phyloP scores from a whole-genome alignment of 2,888 invertebrate genomes.

The Gortyna flavago region DNA sequence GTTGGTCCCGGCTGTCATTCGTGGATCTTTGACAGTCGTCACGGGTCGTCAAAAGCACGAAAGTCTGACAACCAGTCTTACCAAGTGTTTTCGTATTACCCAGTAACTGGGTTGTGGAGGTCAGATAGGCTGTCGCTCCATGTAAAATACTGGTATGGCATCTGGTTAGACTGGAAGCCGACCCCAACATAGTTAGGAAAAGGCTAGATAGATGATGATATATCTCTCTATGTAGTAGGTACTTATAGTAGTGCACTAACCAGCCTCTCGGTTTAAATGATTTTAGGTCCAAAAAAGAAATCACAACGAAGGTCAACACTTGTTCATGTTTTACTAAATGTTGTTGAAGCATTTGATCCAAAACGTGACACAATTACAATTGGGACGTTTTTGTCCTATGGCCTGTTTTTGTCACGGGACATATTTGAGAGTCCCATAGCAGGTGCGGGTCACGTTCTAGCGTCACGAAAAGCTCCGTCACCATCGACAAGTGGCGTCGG shows the following conservation, averaged over 20 bases:
- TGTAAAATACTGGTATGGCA: too few relatives aligned
- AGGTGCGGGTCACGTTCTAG: slow-evolving; percentile 79
- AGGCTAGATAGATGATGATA: too few relatives aligned
- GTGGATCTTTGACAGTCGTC: too few relatives aligned
- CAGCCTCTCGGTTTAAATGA: not conserved
- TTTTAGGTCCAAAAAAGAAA: slow-evolving; percentile 39
- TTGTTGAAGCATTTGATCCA: slow-evolving; percentile 45
- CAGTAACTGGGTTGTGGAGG: too few relatives aligned
- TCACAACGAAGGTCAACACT: slow-evolving; percentile 42
- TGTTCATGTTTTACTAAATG: slow-evolving; percentile 46
- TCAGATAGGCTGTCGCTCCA: too few relatives aligned
- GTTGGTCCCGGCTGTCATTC: too few relatives aligned
- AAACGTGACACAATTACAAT: slow-evolving; percentile 70
- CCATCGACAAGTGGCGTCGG: slow-evolving; percentile 69
- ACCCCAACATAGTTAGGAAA: too few relatives aligned
- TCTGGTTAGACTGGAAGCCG: too few relatives aligned
- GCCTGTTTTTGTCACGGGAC: slow-evolving; percentile 69
- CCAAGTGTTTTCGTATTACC: too few relatives aligned
- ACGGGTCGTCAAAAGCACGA: too few relatives aligned
- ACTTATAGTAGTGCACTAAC: not conserved
- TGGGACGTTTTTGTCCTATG: slow-evolving; percentile 63
- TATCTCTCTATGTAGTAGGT: not conserved
- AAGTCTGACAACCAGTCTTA: too few relatives aligned
- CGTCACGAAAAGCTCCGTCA: slow-evolving; percentile 69
- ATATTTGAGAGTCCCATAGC: slow-evolving; percentile 71